Evolutionary conservation across 2,888 invertebrate genomes (phyloP).

Genomic region (Ormyrus pomaceus): DNA sequence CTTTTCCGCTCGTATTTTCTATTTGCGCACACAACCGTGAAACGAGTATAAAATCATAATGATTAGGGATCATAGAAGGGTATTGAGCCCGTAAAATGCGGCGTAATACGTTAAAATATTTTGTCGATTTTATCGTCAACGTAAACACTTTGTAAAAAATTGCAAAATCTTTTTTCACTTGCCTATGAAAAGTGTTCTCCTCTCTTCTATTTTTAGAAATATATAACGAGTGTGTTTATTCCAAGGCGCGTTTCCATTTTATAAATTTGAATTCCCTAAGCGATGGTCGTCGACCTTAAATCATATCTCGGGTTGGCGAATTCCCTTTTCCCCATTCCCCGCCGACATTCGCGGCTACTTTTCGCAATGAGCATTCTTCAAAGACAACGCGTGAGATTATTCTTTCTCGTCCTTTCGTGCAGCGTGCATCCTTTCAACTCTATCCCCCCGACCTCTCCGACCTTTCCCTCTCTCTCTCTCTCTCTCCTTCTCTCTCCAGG

Average conservation of each 20-base stretch:
- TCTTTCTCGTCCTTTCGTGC: neutral
- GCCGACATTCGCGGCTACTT: neutral
- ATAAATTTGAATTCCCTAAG: neutral
- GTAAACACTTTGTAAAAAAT: too few relatives aligned
- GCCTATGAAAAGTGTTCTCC: neutral
- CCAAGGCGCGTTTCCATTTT: neutral
- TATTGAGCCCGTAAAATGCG: too few relatives aligned
- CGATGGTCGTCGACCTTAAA: neutral
- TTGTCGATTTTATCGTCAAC: too few relatives aligned
- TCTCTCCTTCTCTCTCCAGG: neutral
- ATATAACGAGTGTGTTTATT: neutral
- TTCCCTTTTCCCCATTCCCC: neutral
- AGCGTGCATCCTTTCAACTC: neutral
- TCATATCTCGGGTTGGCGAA: neutral
- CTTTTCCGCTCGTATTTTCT: too few relatives aligned
- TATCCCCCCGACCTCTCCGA: neutral
- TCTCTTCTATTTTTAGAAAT: neutral
- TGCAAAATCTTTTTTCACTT: neutral
- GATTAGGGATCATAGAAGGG: too few relatives aligned
- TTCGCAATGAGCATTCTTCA: constrained; percentile 42
- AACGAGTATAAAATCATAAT: too few relatives aligned
- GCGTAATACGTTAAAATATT: too few relatives aligned
- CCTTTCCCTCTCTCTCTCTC: constrained; percentile 1
- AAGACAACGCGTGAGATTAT: constrained; percentile 36
- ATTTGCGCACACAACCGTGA: too few relatives aligned